These are phyloP conservation scores for Odontomyia ornata DNA, from an alignment of 2,888 invertebrate species.

Conservation along the genomic window DNA sequence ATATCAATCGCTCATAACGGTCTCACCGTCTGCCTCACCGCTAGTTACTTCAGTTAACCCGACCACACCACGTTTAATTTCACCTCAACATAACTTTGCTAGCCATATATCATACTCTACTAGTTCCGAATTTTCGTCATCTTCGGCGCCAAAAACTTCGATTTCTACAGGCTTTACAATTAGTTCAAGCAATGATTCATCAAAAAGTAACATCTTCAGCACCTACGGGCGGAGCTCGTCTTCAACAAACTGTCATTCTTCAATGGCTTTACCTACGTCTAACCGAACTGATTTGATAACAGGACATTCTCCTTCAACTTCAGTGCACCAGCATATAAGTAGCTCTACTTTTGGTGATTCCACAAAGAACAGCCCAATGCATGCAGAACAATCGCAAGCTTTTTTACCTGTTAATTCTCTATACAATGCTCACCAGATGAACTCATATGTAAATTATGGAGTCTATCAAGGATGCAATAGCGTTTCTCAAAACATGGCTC, in stretches of 20 bases:
- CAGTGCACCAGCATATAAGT: conserved; percentile 52
- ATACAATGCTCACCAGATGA: conserved; percentile 57
- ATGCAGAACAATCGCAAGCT: conserved; percentile 64
- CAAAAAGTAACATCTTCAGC: conserved; percentile 54
- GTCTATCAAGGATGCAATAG: conserved; percentile 55
- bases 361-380: conserved; percentile 59
- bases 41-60: conserved; percentile 48
- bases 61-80: conserved; percentile 48
- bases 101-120: background rate
- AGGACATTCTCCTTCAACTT: conserved; percentile 57
- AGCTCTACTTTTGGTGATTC: conserved; percentile 53
- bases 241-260: conserved; percentile 65
- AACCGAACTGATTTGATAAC: conserved; percentile 65
- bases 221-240: conserved; percentile 60
- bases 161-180: background rate
- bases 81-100: conserved; percentile 43
- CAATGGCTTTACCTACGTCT: conserved; percentile 55
- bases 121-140: conserved; percentile 48
- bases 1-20: conserved; percentile 27
- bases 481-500: conserved; percentile 66
- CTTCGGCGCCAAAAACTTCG: conserved; percentile 52
- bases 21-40: conserved; percentile 39
- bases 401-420: conserved; percentile 66
- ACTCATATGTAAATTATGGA: conserved; percentile 60
- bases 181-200: conserved; percentile 6